A percentile compares a stretch with the other conserved stretches of the same genome.
These are phyloP conservation scores for Caenorhabditis afra DNA, from an alignment of 2,888 invertebrate genomes.

Conservation along the genomic window DNA sequence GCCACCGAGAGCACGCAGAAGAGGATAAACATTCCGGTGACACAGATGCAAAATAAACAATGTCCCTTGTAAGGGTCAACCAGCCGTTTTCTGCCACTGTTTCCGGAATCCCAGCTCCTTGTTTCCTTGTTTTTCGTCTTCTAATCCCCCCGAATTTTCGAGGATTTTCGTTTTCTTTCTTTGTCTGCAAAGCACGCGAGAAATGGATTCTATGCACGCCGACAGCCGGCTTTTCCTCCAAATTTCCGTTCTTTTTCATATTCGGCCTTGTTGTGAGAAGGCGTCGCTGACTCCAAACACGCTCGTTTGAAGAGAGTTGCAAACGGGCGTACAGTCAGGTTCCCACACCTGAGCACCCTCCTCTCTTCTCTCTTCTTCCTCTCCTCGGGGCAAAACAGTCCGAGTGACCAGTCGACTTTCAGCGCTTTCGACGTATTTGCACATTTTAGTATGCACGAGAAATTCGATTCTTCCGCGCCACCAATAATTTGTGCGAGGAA, in stretches of 20 bases:
- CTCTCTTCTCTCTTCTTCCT: background rate
- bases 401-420: slow-evolving; percentile 6
- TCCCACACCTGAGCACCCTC: slow-evolving; percentile 9
- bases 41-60: slow-evolving; percentile 35
- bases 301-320: background rate
- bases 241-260: background rate
- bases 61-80: slow-evolving; percentile 11
- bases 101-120: background rate
- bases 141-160: background rate
- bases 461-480: slow-evolving; percentile 50
- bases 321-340: background rate
- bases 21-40: slow-evolving; percentile 24
- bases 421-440: slow-evolving; percentile 25
- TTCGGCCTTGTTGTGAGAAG: too few relatives aligned
- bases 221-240: background rate
- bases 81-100: slow-evolving; percentile 19
- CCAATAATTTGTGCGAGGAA: slow-evolving; percentile 45
- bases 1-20: background rate
- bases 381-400: background rate
- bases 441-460: slow-evolving; percentile 52
- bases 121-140: background rate
- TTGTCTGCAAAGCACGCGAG: background rate
- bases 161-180: background rate
- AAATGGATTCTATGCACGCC: background rate
- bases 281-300: background rate